These are phyloP conservation scores for Desmophyllum pertusum DNA, from an alignment of 92 coral and sea anemone species.

Conservation along the genomic window DNA sequence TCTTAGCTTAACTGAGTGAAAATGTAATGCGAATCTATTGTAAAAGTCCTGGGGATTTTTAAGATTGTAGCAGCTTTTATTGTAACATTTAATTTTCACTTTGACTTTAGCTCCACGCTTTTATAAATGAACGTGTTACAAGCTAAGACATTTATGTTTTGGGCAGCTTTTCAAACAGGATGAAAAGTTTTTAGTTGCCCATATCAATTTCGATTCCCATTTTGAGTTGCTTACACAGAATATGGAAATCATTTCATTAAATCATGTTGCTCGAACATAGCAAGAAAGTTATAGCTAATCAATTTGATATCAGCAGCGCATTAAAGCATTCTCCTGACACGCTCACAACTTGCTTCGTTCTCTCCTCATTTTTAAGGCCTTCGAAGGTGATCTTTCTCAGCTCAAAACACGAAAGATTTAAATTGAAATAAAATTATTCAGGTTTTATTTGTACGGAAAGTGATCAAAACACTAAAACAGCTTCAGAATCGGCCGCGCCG, in stretches of 20 bases:
- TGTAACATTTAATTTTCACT: neutral
- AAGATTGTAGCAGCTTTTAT: neutral
- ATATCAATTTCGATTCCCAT: too few species aligned
- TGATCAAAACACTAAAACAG: neutral
- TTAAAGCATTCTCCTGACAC: neutral
- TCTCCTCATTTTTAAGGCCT: neutral
- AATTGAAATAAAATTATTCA: neutral
- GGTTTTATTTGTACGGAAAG: neutral
- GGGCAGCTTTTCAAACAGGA: neutral
- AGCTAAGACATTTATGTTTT: neutral
- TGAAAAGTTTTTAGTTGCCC: too few species aligned
- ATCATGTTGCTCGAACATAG: neutral
- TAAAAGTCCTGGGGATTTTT: neutral
- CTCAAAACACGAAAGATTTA: neutral
- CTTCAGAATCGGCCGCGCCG: neutral
- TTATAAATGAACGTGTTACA: neutral
- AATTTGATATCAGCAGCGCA: neutral
- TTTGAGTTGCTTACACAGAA: neutral
- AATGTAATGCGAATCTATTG: neutral
- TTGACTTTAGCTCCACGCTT: neutral
- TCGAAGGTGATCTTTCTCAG: neutral
- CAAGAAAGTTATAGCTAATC: neutral
- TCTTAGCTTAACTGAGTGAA: neutral
- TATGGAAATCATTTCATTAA: neutral
- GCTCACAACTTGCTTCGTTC: neutral